Conservation (phyloP, 2,113 vertebrate genomes). For the Agapornis roseicollis region DNA sequence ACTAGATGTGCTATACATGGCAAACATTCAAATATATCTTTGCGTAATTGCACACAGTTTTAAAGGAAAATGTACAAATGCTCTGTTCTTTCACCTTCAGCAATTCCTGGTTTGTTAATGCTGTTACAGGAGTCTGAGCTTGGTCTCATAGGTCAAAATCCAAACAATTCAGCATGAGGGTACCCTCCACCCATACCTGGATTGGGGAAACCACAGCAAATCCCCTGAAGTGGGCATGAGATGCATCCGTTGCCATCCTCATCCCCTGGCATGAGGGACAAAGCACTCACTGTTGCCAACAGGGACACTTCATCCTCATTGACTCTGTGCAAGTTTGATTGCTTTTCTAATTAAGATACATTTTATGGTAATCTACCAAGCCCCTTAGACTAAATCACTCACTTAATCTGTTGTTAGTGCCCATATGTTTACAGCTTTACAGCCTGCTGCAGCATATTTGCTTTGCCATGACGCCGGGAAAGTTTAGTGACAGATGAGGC, state of each 20-base stretch:
- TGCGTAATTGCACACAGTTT: constrained; percentile 25
- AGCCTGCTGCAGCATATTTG: constrained; percentile 47
- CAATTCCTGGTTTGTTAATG: neutral
- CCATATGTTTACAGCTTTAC: constrained; percentile 65
- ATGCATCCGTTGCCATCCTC: fast-evolving
- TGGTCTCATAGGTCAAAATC: neutral
- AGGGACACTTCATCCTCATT: neutral
- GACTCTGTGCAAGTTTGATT: constrained; percentile 26
- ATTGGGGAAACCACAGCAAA: neutral
- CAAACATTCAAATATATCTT: constrained; percentile 25
- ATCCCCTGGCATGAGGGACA: neutral
- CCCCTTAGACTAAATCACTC: constrained; percentile 58
- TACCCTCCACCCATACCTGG: neutral
- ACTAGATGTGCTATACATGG: constrained; percentile 15
- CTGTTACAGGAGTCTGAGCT: neutral
- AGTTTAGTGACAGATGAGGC: neutral
- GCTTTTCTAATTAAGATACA: constrained; percentile 70
- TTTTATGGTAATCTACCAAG: constrained; percentile 62
- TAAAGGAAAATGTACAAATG: constrained; percentile 24
- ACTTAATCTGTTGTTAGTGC: constrained; percentile 63
- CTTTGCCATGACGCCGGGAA: neutral
- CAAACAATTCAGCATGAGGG: neutral
- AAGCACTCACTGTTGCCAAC: neutral
- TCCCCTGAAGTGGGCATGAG: neutral
- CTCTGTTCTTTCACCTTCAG: neutral